A percentile compares a stretch with the other conserved stretches of the same genome.
These are phyloP conservation scores for Campopleginae sp. DNA, from an alignment of 2,888 invertebrate genomes.

Conservation along the genomic window DNA sequence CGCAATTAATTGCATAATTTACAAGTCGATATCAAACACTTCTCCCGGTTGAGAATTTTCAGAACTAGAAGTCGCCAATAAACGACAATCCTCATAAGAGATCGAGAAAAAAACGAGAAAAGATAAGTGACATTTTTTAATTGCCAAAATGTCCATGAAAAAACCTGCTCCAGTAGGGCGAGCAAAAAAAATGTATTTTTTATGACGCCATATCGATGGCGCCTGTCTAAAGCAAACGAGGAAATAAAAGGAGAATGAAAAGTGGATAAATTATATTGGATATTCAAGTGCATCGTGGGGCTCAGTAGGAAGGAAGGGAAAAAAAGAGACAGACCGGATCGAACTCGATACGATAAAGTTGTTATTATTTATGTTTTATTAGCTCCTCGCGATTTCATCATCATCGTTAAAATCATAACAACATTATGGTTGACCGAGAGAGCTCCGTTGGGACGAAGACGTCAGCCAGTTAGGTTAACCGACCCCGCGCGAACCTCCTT, in stretches of 20 bases:
- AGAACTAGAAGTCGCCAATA: neutral
- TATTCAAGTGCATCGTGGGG: neutral
- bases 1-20: neutral
- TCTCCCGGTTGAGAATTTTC: too few relatives aligned
- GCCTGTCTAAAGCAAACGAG: neutral
- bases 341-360: conserved; percentile 26
- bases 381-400: conserved; percentile 58
- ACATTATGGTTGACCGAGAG: conserved; percentile 18
- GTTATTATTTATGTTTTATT: neutral
- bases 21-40: neutral
- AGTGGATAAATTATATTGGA: neutral
- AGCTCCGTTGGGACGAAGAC: conserved; percentile 10
- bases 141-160: neutral
- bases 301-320: neutral
- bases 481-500: neutral
- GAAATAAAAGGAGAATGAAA: neutral
- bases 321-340: neutral
- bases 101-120: neutral
- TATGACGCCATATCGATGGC: neutral
- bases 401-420: conserved; percentile 17
- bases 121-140: neutral
- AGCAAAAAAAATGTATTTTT: neutral
- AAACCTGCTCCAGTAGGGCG: neutral
- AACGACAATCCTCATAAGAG: neutral
- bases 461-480: conserved; percentile 39